These are phyloP conservation scores for Lordiphosa collinella DNA, from an alignment of 1,140 invertebrate genomes.

Conservation along the genomic window DNA sequence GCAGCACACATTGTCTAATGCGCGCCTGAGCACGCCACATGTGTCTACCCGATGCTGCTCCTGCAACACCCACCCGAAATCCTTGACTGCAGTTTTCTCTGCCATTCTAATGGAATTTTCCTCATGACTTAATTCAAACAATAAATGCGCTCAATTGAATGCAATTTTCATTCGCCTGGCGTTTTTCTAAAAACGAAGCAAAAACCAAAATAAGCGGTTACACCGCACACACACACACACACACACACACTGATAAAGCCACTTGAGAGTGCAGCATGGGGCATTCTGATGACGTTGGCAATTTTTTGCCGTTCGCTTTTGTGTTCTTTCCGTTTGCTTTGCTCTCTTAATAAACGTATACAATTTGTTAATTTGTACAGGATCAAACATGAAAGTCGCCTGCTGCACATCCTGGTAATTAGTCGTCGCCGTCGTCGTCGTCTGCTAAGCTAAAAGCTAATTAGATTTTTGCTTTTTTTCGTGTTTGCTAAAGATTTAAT, in stretches of 20 bases:
- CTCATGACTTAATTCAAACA: slow-evolving; percentile 76
- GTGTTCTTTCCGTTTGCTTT: slow-evolving; percentile 65
- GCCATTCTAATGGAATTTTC: slow-evolving; percentile 74
- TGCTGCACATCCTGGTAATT: slow-evolving; percentile 52
- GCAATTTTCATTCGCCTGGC: slow-evolving; percentile 68
- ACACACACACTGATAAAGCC: slow-evolving; percentile 70
- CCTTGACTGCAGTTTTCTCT: slow-evolving; percentile 60
- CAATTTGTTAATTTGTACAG: slow-evolving; percentile 76
- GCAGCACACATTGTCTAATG: slow-evolving; percentile 58
- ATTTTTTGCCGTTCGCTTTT: slow-evolving; percentile 46
- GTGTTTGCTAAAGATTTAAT: slow-evolving; percentile 7
- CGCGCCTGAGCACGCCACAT: slow-evolving; percentile 24
- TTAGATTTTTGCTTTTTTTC: slow-evolving; percentile 8
- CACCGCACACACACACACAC: slow-evolving; percentile 47
- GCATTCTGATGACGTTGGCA: slow-evolving; percentile 70
- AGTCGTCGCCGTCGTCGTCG: slow-evolving; percentile 19
- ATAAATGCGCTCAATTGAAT: slow-evolving; percentile 78
- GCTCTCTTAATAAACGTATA: slow-evolving; percentile 72
- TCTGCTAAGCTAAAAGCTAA: slow-evolving; percentile 10
- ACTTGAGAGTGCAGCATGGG: slow-evolving; percentile 73
- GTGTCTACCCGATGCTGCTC: slow-evolving; percentile 3
- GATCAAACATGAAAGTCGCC: slow-evolving; percentile 66
- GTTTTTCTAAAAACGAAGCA: slow-evolving; percentile 48
- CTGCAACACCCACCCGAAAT: slow-evolving; percentile 8
- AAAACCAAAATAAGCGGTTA: slow-evolving; percentile 21